These are phyloP conservation scores for Phrynocephalus vlangalii DNA, from an alignment of 2,797 vertebrate species.

Conservation along the genomic window DNA sequence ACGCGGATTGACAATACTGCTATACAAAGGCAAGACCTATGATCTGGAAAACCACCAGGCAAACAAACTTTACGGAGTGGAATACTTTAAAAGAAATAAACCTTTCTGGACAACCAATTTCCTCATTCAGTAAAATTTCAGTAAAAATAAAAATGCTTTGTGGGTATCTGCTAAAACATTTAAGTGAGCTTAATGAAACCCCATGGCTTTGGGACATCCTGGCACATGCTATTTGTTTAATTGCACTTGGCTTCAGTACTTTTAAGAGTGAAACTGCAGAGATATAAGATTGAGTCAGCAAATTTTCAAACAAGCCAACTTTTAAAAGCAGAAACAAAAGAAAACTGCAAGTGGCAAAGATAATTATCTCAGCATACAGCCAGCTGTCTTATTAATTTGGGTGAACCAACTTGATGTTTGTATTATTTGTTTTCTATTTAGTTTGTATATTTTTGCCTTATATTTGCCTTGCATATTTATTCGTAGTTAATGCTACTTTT, in stretches of 20 bases:
- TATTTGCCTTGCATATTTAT: not conserved
- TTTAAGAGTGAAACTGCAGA: slow-evolving; percentile 8
- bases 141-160: not conserved
- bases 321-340: not conserved
- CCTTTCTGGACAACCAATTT: not conserved
- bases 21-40: not conserved
- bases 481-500: slow-evolving; percentile 30
- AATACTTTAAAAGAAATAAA: not conserved
- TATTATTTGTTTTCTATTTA: no score
- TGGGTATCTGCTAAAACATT: slow-evolving; percentile 13
- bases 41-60: not conserved
- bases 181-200: slow-evolving; percentile 10
- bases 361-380: not conserved
- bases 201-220: not conserved
- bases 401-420: no score
- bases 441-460: no score
- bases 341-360: not conserved
- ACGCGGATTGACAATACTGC: slow-evolving; percentile 4
- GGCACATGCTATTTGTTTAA: not conserved
- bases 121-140: not conserved
- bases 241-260: not conserved
- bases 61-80: not conserved
- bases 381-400: not conserved
- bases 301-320: not conserved
- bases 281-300: not conserved